These are phyloP conservation scores for Drosophila ironensis DNA, from an alignment of 1,140 invertebrate species.

Conservation along the genomic window DNA sequence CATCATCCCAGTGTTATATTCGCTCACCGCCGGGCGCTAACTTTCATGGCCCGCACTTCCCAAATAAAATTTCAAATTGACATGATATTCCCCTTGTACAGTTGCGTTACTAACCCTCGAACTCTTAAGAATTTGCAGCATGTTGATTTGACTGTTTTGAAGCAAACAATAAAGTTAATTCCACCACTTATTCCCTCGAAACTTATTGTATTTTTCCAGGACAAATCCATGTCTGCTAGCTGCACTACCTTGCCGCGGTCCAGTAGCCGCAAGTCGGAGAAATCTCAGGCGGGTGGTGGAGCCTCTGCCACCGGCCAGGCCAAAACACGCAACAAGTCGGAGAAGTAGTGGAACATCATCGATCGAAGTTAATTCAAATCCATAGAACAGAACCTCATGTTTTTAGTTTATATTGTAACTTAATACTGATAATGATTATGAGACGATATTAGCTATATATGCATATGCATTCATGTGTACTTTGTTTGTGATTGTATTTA, in stretches of 20 bases:
- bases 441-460: slow-evolving; percentile 39
- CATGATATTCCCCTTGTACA: slow-evolving; percentile 37
- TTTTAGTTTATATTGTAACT: slow-evolving; percentile 75
- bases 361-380: slow-evolving; percentile 7
- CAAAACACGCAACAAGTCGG: slow-evolving; percentile 69
- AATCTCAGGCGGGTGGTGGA: slow-evolving; percentile 30
- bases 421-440: slow-evolving; percentile 44
- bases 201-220: slow-evolving; percentile 57
- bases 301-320: slow-evolving; percentile 31
- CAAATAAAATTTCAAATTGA: too few relatives aligned
- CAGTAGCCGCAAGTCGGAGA: slow-evolving; percentile 81
- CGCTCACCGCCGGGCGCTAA: slow-evolving; percentile 44
- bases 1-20: slow-evolving; percentile 49
- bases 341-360: slow-evolving; percentile 47
- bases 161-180: background rate
- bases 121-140: slow-evolving; percentile 54
- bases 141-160: slow-evolving; percentile 25
- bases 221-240: slow-evolving; percentile 83
- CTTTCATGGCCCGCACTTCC: slow-evolving; percentile 29
- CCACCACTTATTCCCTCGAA: background rate
- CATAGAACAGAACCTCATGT: slow-evolving; percentile 59
- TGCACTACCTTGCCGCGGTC: slow-evolving; percentile 84
- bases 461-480: slow-evolving; percentile 39
- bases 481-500: slow-evolving; percentile 70
- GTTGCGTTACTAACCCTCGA: slow-evolving; percentile 58